These are phyloP conservation scores for Smittia sp. DNA, from an alignment of 2,888 invertebrate genomes.

Conservation along the genomic window DNA sequence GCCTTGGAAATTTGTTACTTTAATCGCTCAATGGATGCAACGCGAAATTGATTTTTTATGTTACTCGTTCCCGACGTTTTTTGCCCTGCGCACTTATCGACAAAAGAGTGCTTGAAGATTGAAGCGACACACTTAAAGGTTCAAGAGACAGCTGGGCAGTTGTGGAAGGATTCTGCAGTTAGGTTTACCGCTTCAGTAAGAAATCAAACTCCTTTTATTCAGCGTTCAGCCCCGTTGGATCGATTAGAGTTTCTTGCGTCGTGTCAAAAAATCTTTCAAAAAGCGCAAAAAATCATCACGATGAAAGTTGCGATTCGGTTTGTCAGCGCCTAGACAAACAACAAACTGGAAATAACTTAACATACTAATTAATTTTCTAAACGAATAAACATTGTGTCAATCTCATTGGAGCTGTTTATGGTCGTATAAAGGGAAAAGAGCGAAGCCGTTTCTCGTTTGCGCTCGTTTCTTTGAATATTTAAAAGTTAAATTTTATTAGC, in stretches of 20 bases:
- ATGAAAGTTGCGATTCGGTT: neutral
- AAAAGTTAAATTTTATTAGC: constrained; percentile 19
- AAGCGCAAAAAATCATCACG: neutral
- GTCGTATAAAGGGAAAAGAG: neutral
- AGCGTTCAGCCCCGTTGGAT: too few species aligned
- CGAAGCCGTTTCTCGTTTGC: constrained; percentile 1
- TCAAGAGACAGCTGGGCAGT: too few species aligned
- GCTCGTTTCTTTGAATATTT: constrained; percentile 19
- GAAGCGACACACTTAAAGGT: neutral
- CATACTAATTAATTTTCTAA: constrained; percentile 25
- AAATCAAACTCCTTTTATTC: too few species aligned
- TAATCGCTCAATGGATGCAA: neutral
- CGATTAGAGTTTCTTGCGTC: neutral
- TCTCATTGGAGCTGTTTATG: constrained; percentile 18
- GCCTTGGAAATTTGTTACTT: neutral
- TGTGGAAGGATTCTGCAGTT: too few species aligned
- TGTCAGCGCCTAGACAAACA: neutral
- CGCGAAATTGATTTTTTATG: constrained; percentile 1
- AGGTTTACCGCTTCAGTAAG: too few species aligned
- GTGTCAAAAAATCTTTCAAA: neutral
- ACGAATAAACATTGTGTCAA: constrained; percentile 32
- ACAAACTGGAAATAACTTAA: constrained; percentile 2
- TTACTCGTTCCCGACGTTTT: neutral
- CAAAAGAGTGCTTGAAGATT: neutral
- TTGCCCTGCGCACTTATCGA: neutral